Evolutionary conservation across 2,888 invertebrate genomes (phyloP).

Genomic region (Oeneis ivallda): DNA sequence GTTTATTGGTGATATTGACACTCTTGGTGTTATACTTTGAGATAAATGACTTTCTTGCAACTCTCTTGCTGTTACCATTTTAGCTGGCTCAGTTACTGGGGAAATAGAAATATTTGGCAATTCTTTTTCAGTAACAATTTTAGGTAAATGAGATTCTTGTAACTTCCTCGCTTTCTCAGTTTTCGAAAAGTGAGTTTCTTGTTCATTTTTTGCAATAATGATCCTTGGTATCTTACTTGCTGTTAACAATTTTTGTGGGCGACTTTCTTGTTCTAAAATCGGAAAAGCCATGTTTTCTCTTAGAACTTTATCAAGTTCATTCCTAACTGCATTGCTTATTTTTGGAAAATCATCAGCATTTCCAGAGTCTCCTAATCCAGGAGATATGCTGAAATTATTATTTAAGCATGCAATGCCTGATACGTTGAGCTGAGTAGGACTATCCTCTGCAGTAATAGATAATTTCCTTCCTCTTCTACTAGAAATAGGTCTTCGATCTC

Average conservation of each 20-base stretch:
- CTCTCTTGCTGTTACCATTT: not conserved
- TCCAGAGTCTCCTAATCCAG: constrained; percentile 46
- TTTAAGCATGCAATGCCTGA: constrained; percentile 64
- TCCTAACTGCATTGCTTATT: not conserved
- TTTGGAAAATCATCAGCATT: constrained; percentile 27
- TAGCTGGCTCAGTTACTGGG: not conserved
- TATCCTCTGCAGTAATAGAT: constrained; percentile 66
- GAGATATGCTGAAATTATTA: constrained; percentile 53
- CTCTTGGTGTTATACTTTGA: not conserved
- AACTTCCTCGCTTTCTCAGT: not conserved
- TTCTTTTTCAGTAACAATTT: not conserved
- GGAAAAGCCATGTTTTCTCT: constrained; percentile 5
- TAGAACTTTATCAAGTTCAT: not conserved
- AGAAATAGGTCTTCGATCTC: constrained; percentile 44
- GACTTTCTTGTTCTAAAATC: constrained; percentile 15
- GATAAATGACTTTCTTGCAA: constrained; percentile 3
- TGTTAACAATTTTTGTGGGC: not conserved
- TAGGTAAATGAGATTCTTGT: constrained; percentile 1
- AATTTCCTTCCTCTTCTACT: constrained; percentile 52
- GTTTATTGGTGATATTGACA: not conserved
- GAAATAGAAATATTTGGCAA: not conserved
- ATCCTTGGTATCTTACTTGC: not conserved
- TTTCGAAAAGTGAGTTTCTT: not conserved
- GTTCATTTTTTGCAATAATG: not conserved
- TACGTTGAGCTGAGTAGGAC: constrained; percentile 57